Conservation (phyloP, 2,888 invertebrate genomes). For the Agrenia bidenticulata region DNA sequence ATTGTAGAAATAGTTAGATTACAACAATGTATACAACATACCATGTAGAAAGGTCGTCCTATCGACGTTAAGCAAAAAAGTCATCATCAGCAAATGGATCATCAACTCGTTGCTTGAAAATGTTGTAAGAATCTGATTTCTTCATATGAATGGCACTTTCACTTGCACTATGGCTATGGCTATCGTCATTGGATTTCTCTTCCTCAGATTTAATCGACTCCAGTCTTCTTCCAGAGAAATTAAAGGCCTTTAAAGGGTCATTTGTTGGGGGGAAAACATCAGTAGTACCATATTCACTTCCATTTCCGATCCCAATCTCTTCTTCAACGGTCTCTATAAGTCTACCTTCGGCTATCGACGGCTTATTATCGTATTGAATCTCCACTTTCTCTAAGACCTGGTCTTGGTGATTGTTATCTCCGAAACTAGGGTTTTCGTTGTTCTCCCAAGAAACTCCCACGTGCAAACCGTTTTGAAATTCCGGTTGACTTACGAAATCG, state of each 20-base stretch:
- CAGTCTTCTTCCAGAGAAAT: conserved; percentile 35
- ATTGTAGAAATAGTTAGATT: no score
- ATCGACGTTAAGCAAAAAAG: conserved; percentile 63
- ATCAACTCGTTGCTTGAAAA: conserved; percentile 73
- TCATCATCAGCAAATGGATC: conserved; percentile 84
- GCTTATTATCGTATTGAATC: no score
- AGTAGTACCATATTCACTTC: conserved; percentile 15
- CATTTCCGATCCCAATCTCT: background rate
- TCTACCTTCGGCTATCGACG: background rate
- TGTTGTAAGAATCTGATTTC: conserved; percentile 87
- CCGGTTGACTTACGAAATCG: conserved; percentile 39
- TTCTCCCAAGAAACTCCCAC: no score
- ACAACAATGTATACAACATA: no score
- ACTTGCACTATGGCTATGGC: conserved; percentile 54
- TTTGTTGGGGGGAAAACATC: conserved; percentile 50
- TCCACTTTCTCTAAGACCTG: no score
- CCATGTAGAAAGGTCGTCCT: no score
- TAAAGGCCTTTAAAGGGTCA: conserved; percentile 12
- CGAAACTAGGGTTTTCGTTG: no score
- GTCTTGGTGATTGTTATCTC: no score
- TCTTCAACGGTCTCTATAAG: background rate
- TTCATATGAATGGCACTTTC: conserved; percentile 62
- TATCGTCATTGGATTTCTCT: conserved; percentile 47
- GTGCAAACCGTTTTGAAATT: background rate
- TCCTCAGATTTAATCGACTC: conserved; percentile 52